phyloP scores from a whole-genome alignment of 1,140 invertebrate species.

The Lepidostoma basale region DNA sequence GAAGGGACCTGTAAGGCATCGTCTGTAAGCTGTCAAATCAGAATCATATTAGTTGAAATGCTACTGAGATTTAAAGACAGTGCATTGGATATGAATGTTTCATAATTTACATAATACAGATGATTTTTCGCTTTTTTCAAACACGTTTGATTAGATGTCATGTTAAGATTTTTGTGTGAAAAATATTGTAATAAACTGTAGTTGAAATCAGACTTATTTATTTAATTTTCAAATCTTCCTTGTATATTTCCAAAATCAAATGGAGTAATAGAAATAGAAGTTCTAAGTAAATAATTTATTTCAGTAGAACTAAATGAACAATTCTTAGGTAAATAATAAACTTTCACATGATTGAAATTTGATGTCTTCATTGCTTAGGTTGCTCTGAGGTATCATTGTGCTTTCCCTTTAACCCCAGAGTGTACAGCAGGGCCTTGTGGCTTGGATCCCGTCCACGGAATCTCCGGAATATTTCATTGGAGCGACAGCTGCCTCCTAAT shows the following conservation, averaged over 20 bases:
- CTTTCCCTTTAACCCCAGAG: conserved; percentile 62
- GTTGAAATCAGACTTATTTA: neutral
- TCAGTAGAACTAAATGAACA: neutral
- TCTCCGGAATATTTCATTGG: conserved; percentile 84
- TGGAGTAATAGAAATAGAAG: neutral
- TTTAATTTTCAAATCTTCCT: neutral
- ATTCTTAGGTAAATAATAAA: neutral
- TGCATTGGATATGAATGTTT: neutral
- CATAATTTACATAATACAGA: no score
- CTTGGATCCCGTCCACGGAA: conserved; percentile 92
- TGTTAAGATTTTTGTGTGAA: neutral
- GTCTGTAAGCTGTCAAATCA: no score
- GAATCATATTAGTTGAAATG: no score
- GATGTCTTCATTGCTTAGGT: neutral
- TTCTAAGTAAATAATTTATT: neutral
- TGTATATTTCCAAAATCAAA: neutral
- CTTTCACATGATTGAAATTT: neutral
- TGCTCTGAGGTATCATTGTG: neutral
- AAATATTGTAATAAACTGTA: neutral
- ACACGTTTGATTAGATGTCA: no score
- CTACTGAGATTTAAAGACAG: neutral
- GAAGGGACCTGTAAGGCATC: no score
- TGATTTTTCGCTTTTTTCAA: no score
- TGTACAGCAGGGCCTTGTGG: conserved; percentile 77
- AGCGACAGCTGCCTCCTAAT: conserved; percentile 77